A percentile compares a stretch with the other conserved stretches of the same genome.
Evolutionary conservation across 2,113 vertebrate species (phyloP).

Genomic region (western clawed frog (Xenopus tropicalis)): UCB_Xtro_10.0 CM004451.2:63099501-63100000

Average conservation of each 20-base stretch:
- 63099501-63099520: too few relatives aligned
- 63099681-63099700: too few relatives aligned
- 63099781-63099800: conserved; percentile 99
- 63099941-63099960: not conserved
- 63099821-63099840: conserved; percentile 87
- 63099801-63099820: conserved; percentile 97
- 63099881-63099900: conserved; percentile 95
- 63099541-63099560: too few relatives aligned
- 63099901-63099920: conserved; percentile 88
- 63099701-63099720: conserved; percentile 66
- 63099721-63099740: conserved; percentile 95
- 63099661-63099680: too few relatives aligned
- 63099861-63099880: conserved; percentile 98
- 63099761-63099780: conserved; percentile 97
- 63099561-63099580: too few relatives aligned
- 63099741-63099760: conserved; percentile 95
- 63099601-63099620: too few relatives aligned
- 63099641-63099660: too few relatives aligned
- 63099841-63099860: conserved; percentile 91
- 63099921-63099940: conserved; percentile 75
- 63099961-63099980: not conserved
- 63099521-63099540: too few relatives aligned
- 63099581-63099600: too few relatives aligned
- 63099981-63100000: not conserved
- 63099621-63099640: too few relatives aligned